Evolutionary conservation across 2,888 invertebrate genomes (phyloP).

Genomic region (Phortica magna): DNA sequence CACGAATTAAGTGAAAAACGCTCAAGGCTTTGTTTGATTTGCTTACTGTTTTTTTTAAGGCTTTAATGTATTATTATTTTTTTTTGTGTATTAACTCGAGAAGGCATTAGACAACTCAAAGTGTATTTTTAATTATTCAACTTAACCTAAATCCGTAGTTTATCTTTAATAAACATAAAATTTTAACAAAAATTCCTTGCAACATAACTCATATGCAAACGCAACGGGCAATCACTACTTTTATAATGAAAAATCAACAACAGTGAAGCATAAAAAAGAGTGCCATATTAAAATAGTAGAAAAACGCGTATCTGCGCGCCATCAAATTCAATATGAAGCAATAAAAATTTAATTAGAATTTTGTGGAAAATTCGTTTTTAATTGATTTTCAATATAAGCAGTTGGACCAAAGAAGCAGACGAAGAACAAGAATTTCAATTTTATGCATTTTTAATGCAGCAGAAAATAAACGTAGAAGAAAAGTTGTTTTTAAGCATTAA

Average conservation of each 20-base stretch:
- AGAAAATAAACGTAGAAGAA: constrained; percentile 9
- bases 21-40: constrained; percentile 22
- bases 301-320: background rate
- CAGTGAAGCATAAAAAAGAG: too few species aligned
- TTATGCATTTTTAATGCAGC: constrained; percentile 63
- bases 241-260: too few species aligned
- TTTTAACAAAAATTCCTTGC: too few species aligned
- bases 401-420: constrained; percentile 46
- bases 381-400: constrained; percentile 58
- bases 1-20: background rate
- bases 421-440: constrained; percentile 41
- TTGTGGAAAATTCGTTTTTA: constrained; percentile 62
- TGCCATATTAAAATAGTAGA: too few species aligned
- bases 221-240: too few species aligned
- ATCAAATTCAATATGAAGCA: constrained; percentile 19
- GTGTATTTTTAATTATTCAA: too few species aligned
- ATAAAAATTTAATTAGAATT: constrained; percentile 55
- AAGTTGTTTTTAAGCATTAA: background rate
- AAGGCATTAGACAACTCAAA: too few species aligned
- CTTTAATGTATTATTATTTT: background rate
- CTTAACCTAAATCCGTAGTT: too few species aligned
- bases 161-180: too few species aligned
- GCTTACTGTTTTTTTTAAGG: background rate
- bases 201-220: too few species aligned
- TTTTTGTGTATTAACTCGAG: too few species aligned